phyloP scores from a whole-genome alignment of 1,140 invertebrate genomes.

The Cotesia typhae region DNA sequence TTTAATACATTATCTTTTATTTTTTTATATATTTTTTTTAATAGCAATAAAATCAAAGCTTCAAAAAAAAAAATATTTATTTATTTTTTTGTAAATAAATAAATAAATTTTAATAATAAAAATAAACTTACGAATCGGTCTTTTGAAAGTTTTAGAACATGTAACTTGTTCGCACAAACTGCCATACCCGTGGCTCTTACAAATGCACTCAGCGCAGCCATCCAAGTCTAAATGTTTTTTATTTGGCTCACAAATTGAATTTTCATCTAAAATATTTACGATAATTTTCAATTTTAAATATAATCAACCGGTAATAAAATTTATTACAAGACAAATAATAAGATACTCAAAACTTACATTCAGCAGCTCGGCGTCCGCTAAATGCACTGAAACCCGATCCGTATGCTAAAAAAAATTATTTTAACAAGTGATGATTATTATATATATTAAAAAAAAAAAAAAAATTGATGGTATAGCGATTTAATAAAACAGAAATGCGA shows the following conservation, averaged over 20 bases:
- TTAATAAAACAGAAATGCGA: background rate
- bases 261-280: constrained; percentile 20
- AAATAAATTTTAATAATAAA: no score
- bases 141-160: constrained; percentile 13
- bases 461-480: no score
- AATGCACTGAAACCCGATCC: background rate
- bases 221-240: constrained; percentile 29
- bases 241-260: constrained; percentile 27
- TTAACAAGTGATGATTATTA: background rate
- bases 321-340: background rate
- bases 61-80: background rate
- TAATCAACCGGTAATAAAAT: background rate
- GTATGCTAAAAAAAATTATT: constrained; percentile 1
- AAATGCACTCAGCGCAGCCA: constrained; percentile 29
- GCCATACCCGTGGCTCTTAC: constrained; percentile 22
- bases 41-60: no score
- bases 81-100: no score
- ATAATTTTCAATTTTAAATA: background rate
- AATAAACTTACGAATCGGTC: constrained; percentile 26
- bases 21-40: no score
- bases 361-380: constrained; percentile 14
- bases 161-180: constrained; percentile 21
- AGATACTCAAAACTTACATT: constrained; percentile 18
- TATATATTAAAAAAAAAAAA: background rate
- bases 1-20: no score